Base-by-base conservation (phyloP, 2,797 vertebrate species). In the Melanotaenia boesemani region DNA sequence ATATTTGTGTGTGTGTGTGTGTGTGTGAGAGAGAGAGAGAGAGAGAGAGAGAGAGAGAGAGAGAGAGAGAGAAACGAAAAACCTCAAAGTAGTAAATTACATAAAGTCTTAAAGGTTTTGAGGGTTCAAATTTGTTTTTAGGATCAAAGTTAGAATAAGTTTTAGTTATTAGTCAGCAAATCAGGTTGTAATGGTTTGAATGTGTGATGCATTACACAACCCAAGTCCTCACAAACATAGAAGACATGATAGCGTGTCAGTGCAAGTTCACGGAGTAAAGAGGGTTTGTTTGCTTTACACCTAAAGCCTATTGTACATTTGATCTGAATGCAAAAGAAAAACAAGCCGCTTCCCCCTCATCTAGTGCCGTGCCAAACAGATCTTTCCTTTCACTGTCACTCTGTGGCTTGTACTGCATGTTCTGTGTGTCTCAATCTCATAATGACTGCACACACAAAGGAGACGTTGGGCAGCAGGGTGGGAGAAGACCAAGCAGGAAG, bases 201-300 rank as follows among this genome's bases (percentile, higher is more conserved):
- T 28, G 10, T 62, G 59, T 13, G 22, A 50, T 50, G 44, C 22
- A 60, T 60, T 15, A 24, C 30, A 48, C 41, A 63, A 15, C n/a
- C 15, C 41, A 44, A 36, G 62, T 60, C 56, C 67, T 69, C 55
- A 48, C 20, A 39, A 63, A 50, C 24, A 34, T 11, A n/a, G 64
- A 52, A 30, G 20, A 32, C 2, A 0, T 65, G 39, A 24, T 13
- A 46, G 26, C 11, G 22, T 48, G 32, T 57, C 52, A 55, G 46
- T 41, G 58, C 55, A 41, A 64, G 63, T 70, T 73, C 60, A 76
- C 34, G 55, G 52, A 74, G 67, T 55, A 62, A 28, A 68, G 41
- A 61, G 54, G 32, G 41, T 80, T 82, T 90, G 76, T 81, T 86
- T 85, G 74, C 77, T 84, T 89, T 83, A 84, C 76, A 83, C 82